phyloP scores from a whole-genome alignment of 2,113 vertebrate genomes.

The Meleagris gallopavo region DNA sequence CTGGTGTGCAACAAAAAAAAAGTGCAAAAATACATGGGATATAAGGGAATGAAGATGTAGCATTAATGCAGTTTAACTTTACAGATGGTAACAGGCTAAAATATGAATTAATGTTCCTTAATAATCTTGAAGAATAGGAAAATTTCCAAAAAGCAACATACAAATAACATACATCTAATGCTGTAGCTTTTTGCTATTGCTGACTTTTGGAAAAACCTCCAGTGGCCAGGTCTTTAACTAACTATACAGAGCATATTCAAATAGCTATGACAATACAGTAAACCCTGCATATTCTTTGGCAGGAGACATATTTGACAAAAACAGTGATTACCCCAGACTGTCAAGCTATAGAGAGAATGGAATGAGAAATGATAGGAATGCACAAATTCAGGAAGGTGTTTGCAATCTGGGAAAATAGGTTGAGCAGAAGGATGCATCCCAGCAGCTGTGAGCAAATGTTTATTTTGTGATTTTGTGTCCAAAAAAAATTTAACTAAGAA shows the following conservation, averaged over 20 bases:
- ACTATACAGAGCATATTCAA: neutral
- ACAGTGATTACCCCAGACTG: neutral
- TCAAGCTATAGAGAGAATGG: neutral
- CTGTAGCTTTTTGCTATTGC: neutral
- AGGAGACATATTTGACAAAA: neutral
- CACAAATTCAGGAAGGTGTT: neutral
- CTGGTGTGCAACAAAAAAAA: neutral
- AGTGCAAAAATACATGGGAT: neutral
- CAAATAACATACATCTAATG: neutral
- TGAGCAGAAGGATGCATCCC: neutral
- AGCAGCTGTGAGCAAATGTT: neutral
- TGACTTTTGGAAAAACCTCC: neutral
- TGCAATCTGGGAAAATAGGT: neutral
- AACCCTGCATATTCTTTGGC: neutral
- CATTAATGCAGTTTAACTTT: neutral
- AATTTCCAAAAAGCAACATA: neutral
- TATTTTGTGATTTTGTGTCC: rapidly evolving
- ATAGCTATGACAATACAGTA: no score
- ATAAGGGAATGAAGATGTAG: neutral
- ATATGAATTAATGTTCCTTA: neutral
- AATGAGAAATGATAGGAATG: neutral
- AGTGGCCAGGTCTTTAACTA: neutral
- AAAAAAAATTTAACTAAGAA: neutral
- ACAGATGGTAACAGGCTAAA: neutral
- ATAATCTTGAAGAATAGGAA: neutral